Conservation (phyloP, 2,113 vertebrate species). For the Coregonus clupeaformis region DNA sequence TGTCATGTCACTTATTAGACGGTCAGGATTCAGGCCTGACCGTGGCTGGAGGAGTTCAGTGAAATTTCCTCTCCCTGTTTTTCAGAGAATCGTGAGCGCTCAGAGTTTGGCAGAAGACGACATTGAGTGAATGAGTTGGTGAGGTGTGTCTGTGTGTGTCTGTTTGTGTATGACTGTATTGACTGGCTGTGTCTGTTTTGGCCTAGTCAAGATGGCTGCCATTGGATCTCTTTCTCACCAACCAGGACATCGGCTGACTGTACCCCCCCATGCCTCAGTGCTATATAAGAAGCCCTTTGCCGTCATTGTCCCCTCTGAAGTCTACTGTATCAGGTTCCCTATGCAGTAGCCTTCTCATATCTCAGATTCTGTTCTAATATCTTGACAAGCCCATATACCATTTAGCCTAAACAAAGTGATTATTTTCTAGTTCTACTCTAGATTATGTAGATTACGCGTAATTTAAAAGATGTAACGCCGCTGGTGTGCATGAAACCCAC, state of each 20-base stretch:
- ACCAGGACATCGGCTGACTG: too few relatives aligned
- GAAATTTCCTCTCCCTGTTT: conserved; percentile 47
- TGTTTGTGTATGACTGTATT: background rate
- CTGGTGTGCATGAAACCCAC: background rate
- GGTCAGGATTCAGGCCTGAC: background rate
- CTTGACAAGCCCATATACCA: background rate
- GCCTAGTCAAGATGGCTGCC: too few relatives aligned
- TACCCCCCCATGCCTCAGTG: too few relatives aligned
- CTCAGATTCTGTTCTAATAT: too few relatives aligned
- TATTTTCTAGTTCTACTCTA: background rate
- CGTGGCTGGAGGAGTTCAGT: background rate
- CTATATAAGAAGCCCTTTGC: too few relatives aligned
- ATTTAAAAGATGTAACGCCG: background rate
- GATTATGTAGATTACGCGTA: background rate
- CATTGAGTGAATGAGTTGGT: conserved; percentile 75
- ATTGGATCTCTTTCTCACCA: too few relatives aligned
- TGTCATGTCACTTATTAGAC: too few relatives aligned
- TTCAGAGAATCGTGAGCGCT: conserved; percentile 83
- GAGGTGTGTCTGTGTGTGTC: conserved; percentile 8
- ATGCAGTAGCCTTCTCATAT: too few relatives aligned
- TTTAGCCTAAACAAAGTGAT: background rate
- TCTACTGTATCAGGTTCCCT: too few relatives aligned
- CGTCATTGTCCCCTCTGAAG: too few relatives aligned
- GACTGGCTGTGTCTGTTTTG: background rate
- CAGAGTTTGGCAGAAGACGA: conserved; percentile 89